phyloP scores from a whole-genome alignment of 1,140 invertebrate species.

The Tetramorium simillimum region DNA sequence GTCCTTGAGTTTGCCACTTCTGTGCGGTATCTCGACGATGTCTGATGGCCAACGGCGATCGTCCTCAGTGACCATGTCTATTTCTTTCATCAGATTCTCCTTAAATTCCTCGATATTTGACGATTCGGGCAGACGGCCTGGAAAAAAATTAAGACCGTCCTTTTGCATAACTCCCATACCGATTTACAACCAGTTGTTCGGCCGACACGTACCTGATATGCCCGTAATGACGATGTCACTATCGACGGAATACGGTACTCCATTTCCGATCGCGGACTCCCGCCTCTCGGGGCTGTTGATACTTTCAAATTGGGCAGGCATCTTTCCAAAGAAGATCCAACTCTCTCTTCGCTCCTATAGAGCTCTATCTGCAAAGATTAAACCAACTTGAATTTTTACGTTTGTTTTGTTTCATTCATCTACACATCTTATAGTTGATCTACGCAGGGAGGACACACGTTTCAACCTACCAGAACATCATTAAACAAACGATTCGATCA shows the following conservation, averaged over 20 bases:
- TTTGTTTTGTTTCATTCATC: background rate
- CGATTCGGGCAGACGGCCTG: slow-evolving; percentile 94
- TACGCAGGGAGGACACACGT: background rate
- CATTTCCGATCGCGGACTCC: slow-evolving; percentile 72
- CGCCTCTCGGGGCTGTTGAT: slow-evolving; percentile 78
- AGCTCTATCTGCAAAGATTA: slow-evolving; percentile 46
- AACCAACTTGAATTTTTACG: background rate
- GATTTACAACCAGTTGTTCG: background rate
- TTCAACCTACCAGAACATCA: background rate
- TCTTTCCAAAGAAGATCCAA: slow-evolving; percentile 76
- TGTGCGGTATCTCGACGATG: slow-evolving; percentile 92
- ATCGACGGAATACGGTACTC: slow-evolving; percentile 78
- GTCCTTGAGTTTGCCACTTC: slow-evolving; percentile 96
- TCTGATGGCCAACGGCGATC: slow-evolving; percentile 92
- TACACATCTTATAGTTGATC: background rate
- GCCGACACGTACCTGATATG: slow-evolving; percentile 88
- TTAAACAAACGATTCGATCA: background rate
- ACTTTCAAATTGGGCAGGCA: slow-evolving; percentile 88
- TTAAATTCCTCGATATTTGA: slow-evolving; percentile 95
- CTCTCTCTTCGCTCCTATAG: slow-evolving; percentile 43
- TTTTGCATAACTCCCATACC: background rate
- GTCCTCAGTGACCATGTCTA: slow-evolving; percentile 96
- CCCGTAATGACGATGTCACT: slow-evolving; percentile 96
- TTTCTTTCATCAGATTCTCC: slow-evolving; percentile 92
- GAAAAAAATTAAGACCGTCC: background rate